Conservation (phyloP, 2,888 invertebrate genomes). For the Punctoribates punctum region DNA sequence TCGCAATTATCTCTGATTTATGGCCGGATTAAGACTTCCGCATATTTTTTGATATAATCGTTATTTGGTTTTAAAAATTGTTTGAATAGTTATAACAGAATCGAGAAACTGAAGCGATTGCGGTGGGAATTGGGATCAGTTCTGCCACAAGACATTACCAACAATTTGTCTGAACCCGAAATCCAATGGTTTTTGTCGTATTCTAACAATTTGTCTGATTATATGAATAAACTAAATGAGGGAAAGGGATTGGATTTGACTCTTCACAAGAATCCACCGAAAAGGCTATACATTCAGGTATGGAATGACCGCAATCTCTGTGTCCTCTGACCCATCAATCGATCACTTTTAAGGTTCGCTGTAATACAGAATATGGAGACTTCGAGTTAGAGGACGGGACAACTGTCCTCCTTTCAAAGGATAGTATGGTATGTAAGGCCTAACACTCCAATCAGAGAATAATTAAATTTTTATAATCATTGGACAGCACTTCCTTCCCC, state of each 20-base stretch:
- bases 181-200: constrained; percentile 82
- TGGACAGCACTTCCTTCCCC: constrained; percentile 70
- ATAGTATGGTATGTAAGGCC: constrained; percentile 64
- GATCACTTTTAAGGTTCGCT: constrained; percentile 61
- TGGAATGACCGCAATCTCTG: constrained; percentile 34
- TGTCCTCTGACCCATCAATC: not conserved
- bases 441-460: not conserved
- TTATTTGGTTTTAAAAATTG: not conserved
- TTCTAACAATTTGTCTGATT: constrained; percentile 75
- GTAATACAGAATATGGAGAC: constrained; percentile 84
- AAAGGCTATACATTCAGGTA: constrained; percentile 86
- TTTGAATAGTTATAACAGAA: constrained; percentile 64
- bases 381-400: constrained; percentile 92
- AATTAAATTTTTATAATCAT: constrained; percentile 34
- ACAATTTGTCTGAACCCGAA: constrained; percentile 74
- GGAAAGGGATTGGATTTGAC: constrained; percentile 73
- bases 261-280: constrained; percentile 82
- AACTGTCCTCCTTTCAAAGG: constrained; percentile 77
- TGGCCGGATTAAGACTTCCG: too few relatives aligned
- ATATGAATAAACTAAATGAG: constrained; percentile 76
- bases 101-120: constrained; percentile 74
- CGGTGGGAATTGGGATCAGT: constrained; percentile 95
- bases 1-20: too few relatives aligned
- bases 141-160: constrained; percentile 76
- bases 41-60: too few relatives aligned